A percentile compares a stretch with the other conserved stretches of the same genome.
Conservation (phyloP, 2,797 vertebrate species). For the Cephalopachus bancanus region DNA sequence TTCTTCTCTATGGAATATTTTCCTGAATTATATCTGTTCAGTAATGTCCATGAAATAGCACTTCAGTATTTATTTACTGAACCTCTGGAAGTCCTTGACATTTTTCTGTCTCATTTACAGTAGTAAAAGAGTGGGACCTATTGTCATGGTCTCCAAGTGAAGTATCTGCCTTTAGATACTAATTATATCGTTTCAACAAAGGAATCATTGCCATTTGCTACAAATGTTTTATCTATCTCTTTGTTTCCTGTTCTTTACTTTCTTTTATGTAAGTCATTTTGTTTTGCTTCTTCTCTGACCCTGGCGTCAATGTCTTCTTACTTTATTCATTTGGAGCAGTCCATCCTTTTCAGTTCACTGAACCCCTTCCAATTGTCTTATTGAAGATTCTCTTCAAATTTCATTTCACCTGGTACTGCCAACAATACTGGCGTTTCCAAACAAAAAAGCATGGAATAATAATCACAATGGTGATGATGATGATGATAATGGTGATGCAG, state of each 20-base stretch:
- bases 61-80: background rate
- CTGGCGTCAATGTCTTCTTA: background rate
- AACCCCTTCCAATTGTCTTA: slow-evolving; percentile 27
- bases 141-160: background rate
- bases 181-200: background rate
- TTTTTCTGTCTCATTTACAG: background rate
- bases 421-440: background rate
- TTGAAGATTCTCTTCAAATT: slow-evolving; percentile 30
- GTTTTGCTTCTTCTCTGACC: slow-evolving; percentile 19
- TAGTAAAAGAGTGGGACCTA: background rate
- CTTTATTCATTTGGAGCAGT: background rate
- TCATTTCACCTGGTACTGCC: background rate
- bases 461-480: too few species aligned
- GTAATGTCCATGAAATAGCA: background rate
- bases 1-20: slow-evolving; percentile 47
- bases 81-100: background rate
- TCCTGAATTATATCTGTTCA: slow-evolving; percentile 49
- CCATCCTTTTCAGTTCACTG: slow-evolving; percentile 1
- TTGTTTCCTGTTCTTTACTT: background rate
- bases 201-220: background rate
- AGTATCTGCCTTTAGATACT: background rate
- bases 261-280: background rate
- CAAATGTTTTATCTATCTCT: background rate
- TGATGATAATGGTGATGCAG: background rate
- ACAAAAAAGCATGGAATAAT: background rate